Conservation (phyloP, 2,113 vertebrate species). For the Mastomys coucha region DNA sequence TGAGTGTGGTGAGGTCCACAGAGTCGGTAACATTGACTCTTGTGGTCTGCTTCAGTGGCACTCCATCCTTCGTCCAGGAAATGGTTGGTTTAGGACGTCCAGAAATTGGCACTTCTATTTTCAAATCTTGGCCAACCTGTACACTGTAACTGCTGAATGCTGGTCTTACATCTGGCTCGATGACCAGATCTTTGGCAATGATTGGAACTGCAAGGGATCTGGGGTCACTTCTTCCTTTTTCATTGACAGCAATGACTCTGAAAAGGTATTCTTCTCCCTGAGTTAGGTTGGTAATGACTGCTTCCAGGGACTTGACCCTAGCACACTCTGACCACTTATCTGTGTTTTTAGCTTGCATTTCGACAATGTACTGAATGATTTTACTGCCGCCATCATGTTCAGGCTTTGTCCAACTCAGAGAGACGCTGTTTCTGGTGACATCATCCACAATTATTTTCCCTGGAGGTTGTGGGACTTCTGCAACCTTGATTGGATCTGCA, state of each 20-base stretch:
- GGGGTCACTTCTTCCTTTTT: constrained; percentile 98
- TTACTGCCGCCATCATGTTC: constrained; percentile 98
- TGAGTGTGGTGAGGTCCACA: constrained; percentile 90
- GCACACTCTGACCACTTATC: constrained; percentile 97
- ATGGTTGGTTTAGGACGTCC: constrained; percentile 96
- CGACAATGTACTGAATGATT: constrained; percentile 96
- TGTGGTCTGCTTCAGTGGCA: constrained; percentile 94
- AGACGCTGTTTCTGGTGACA: constrained; percentile 96
- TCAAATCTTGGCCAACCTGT: constrained; percentile 95
- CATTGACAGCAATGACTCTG: constrained; percentile 96
- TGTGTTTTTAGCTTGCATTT: constrained; percentile 95
- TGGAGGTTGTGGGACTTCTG: constrained; percentile 97
- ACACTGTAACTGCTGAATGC: constrained; percentile 95
- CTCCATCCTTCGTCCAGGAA: constrained; percentile 95
- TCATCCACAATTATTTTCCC: constrained; percentile 96
- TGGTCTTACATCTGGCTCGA: constrained; percentile 96
- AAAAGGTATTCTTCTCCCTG: constrained; percentile 97
- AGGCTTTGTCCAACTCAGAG: constrained; percentile 96
- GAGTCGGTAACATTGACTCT: constrained; percentile 93
- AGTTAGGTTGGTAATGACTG: constrained; percentile 93
- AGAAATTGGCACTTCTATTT: constrained; percentile 94
- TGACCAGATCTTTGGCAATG: constrained; percentile 96
- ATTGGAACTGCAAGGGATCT: constrained; percentile 95
- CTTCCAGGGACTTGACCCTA: constrained; percentile 95
- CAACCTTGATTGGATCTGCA: constrained; percentile 94